Conservation (phyloP, 2,888 invertebrate genomes). For the Orchesellides sinensis region DNA sequence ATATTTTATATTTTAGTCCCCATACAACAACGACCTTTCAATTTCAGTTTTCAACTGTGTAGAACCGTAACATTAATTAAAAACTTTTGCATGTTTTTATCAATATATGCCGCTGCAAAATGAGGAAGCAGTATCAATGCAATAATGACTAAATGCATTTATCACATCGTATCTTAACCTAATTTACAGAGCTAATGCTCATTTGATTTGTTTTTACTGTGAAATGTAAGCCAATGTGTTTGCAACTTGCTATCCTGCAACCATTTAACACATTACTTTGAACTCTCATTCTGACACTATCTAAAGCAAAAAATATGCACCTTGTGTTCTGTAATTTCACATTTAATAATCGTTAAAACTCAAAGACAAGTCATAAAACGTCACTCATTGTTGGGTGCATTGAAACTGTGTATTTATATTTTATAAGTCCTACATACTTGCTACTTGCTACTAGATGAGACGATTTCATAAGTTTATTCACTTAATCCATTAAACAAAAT, state of each 20-base stretch:
- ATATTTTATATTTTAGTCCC: background rate
- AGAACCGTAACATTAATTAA: background rate
- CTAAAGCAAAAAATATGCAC: too few relatives aligned
- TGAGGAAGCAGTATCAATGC: background rate
- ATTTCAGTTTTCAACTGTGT: slow-evolving; percentile 3
- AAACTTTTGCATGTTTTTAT: background rate
- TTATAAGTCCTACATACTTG: slow-evolving; percentile 7
- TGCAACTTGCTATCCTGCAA: background rate
- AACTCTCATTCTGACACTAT: background rate
- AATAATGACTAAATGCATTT: background rate
- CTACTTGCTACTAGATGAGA: background rate
- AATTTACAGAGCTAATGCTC: background rate
- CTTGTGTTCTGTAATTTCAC: slow-evolving; percentile 1
- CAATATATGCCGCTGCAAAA: background rate
- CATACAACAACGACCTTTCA: background rate
- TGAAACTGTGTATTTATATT: background rate
- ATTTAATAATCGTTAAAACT: slow-evolving; percentile 24
- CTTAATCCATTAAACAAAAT: slow-evolving; percentile 33
- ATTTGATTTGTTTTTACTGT: background rate
- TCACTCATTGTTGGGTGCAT: background rate
- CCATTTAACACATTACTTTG: background rate
- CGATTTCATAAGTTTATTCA: slow-evolving; percentile 52
- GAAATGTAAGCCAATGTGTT: background rate
- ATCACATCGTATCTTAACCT: slow-evolving; percentile 11
- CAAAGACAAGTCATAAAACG: slow-evolving; percentile 41